A percentile compares a stretch with the other conserved stretches of the same genome.
Conservation (phyloP, 2,888 invertebrate genomes). For the Dryobota labecula region DNA sequence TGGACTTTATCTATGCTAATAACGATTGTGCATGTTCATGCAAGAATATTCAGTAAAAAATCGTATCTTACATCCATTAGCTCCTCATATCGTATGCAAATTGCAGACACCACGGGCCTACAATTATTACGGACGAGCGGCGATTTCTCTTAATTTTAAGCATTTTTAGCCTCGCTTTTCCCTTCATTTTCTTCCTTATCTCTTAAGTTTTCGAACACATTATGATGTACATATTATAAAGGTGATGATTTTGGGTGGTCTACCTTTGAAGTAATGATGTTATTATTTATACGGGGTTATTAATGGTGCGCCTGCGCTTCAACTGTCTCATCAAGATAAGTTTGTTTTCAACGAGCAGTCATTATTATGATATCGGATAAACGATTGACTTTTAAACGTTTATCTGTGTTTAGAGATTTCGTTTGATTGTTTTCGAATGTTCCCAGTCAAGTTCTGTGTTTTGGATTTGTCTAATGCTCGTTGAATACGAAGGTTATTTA, state of each 20-base stretch:
- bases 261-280: constrained; percentile 84
- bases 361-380: constrained; percentile 86
- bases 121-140: constrained; percentile 77
- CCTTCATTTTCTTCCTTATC: constrained; percentile 82
- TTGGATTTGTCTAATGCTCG: constrained; percentile 49
- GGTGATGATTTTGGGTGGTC: constrained; percentile 91
- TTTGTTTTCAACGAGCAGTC: constrained; percentile 86
- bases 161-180: constrained; percentile 72
- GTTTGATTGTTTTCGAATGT: constrained; percentile 78
- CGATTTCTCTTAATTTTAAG: constrained; percentile 82
- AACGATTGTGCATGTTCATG: constrained; percentile 78
- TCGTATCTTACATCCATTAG: constrained; percentile 85
- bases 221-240: constrained; percentile 76
- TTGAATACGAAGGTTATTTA: constrained; percentile 12
- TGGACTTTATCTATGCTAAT: constrained; percentile 84
- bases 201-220: constrained; percentile 80
- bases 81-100: constrained; percentile 88
- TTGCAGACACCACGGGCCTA: constrained; percentile 77
- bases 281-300: constrained; percentile 87
- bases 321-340: constrained; percentile 88
- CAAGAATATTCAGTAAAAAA: constrained; percentile 83
- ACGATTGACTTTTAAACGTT: constrained; percentile 84
- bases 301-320: constrained; percentile 80
- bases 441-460: constrained; percentile 66
- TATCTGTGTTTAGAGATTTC: constrained; percentile 80